These are phyloP conservation scores for Pimephales promelas DNA, from an alignment of 2,113 vertebrate species.

Conservation along the genomic window DNA sequence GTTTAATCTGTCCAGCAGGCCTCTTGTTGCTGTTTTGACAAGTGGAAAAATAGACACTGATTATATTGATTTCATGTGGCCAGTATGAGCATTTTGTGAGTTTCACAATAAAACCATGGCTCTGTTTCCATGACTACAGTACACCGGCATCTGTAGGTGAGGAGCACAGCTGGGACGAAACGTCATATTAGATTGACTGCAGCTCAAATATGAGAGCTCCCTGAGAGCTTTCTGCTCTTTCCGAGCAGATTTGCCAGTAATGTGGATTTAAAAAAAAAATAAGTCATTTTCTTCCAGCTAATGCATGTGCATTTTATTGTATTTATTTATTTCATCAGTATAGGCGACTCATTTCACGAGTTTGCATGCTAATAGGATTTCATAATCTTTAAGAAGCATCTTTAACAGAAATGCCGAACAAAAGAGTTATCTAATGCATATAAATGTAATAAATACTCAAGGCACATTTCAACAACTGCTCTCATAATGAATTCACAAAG, in stretches of 20 bases:
- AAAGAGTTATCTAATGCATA: constrained; percentile 34
- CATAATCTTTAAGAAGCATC: constrained; percentile 32
- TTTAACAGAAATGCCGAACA: constrained; percentile 27
- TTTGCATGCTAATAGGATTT: constrained; percentile 40
- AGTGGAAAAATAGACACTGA: constrained; percentile 3
- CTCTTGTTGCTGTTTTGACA: background rate
- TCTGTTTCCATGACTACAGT: constrained; percentile 39
- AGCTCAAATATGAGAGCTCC: background rate
- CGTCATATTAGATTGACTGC: constrained; percentile 1
- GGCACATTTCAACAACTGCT: background rate
- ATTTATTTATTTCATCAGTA: background rate
- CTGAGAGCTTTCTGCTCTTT: constrained; percentile 18
- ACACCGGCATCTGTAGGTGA: background rate
- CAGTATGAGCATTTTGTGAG: background rate
- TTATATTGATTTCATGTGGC: background rate
- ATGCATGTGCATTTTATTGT: background rate
- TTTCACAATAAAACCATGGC: constrained; percentile 2
- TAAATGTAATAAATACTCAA: constrained; percentile 18
- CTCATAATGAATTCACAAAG: constrained; percentile 22
- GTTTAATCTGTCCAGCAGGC: background rate
- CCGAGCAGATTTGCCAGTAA: background rate
- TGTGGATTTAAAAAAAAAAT: background rate
- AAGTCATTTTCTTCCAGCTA: background rate
- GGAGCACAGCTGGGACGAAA: constrained; percentile 36
- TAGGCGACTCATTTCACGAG: background rate